Evolutionary conservation across 2,113 vertebrate species (phyloP), one percentile per base, ranked within the genome.

Genomic region (Cryptoleucopteryx plumbea): DNA sequence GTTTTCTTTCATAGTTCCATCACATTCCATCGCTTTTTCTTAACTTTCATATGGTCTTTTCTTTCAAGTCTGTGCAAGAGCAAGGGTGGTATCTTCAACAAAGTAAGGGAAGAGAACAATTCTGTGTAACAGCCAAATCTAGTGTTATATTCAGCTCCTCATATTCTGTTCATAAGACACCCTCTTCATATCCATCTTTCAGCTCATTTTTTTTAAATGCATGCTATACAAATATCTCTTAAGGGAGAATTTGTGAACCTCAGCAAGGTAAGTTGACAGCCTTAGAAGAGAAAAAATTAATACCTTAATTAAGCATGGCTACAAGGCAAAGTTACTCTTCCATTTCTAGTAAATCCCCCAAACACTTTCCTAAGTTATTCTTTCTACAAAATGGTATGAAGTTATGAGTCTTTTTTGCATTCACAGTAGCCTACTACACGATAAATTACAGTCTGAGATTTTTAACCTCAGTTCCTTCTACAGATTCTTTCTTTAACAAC

Each of bases 231-330:
- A 82, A 72, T 53, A 43, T 89, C 73, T 88, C 86, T 92, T 91
- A 90, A 75, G 86, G 89, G 81, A 97, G 53, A 81, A 87, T 89
- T 80, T 72, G 83, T 94, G 70, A 90, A 53, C 53, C 48, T 85
- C 70, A 82, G 53, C 77, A 62, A 93, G 55, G 74, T 90, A 96
- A 82, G 61, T 7, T 79, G 62, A 82, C 84, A 96, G 62, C 78
- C 43, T 91, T 78, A 80, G 58, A 89, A 89, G 38, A 80, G 81
- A 91, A 88, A 65, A 86, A 88, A 21, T 53, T 89, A 89, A 82
- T 89, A 62, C 81, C 34, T 90, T 95, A 66, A 82, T 95, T 95
- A 96, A 82, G 78, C 77, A 73, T 82, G 66, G 86, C 74, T 91
- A 95, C 62, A 48, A 96, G 91, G 89, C 86, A 95, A 65, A 94